Base-by-base conservation (phyloP, 2,113 vertebrate species). In the Oophaga pumilio region DNA sequence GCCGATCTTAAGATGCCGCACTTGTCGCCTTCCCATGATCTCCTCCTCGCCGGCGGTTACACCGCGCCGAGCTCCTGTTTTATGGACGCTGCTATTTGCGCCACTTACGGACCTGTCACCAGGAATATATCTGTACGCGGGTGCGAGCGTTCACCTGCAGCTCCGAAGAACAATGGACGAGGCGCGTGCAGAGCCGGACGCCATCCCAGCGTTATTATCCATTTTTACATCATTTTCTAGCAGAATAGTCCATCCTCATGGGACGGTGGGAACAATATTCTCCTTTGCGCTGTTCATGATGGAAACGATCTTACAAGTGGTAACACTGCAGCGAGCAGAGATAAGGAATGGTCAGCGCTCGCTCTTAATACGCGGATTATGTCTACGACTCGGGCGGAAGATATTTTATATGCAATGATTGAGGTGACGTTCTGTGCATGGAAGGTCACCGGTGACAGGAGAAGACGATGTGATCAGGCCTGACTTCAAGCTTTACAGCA, bases 61-160 rank as follows among this genome's bases (percentile, higher is more conserved):
- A 73, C 68, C 50, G 50, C 73, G 53, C 68, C 59, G 73, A 74
- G 9, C 79, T 76, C 83, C 86, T 88, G 11, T 88, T 88, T 88
- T 88, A 83, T 88, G 80, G 80, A 66, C 28, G 86, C 57, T 33
- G 43, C 60, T 76, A 88, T 88, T 82, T 76, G 80, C 24, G 60
- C 80, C 69, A 83, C 80, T 88, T 83, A 88, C 83, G 69, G 83
- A 83, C 56, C 80, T 88, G 86, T 88, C 86, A 76, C 43, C 56
- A 76, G 59, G 7, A 83, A 56, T 76, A 66, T 88, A 88, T 88
- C 66, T 83, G 83, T 76, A 50, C 24, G 33, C n/a, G 6, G 20
- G 57, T 11, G 49, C 59, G 69, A 82, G 52, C 50, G 3, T 15
- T 82, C 62, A 82, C 79, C 69, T 87, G 69, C 50, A 74, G 79